phyloP scores from a whole-genome alignment of 2,113 vertebrate species.

The Chunga burmeisteri region DNA sequence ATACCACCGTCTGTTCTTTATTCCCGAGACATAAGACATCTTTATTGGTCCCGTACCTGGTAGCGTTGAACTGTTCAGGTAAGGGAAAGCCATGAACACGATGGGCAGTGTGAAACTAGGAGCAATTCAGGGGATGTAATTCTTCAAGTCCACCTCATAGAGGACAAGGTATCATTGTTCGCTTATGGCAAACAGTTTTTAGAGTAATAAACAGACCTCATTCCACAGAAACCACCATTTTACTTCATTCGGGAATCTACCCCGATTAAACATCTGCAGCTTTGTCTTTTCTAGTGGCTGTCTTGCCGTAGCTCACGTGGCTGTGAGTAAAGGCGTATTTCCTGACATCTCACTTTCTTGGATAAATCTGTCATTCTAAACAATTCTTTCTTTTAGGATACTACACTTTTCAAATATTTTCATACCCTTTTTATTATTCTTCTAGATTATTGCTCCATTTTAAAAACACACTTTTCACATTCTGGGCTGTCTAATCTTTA shows the following conservation, averaged over 20 bases:
- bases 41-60: background rate
- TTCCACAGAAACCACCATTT: background rate
- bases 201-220: background rate
- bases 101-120: background rate
- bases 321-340: fast-evolving
- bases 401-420: background rate
- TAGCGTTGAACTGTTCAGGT: background rate
- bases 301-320: background rate
- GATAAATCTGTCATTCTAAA: background rate
- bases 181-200: background rate
- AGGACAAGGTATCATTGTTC: background rate
- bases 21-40: background rate
- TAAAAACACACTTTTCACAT: background rate
- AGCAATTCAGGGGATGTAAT: background rate
- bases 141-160: background rate
- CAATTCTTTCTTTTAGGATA: background rate
- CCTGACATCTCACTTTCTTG: background rate
- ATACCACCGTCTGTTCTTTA: background rate
- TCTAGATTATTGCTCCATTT: background rate
- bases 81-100: background rate
- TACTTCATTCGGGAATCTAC: fast-evolving
- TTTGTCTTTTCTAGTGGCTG: background rate
- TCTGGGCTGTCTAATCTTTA: background rate
- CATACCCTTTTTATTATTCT: background rate
- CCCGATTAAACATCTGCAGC: background rate